These are phyloP conservation scores for Melierax canorus DNA, from an alignment of 2,113 vertebrate genomes.

Conservation along the genomic window DNA sequence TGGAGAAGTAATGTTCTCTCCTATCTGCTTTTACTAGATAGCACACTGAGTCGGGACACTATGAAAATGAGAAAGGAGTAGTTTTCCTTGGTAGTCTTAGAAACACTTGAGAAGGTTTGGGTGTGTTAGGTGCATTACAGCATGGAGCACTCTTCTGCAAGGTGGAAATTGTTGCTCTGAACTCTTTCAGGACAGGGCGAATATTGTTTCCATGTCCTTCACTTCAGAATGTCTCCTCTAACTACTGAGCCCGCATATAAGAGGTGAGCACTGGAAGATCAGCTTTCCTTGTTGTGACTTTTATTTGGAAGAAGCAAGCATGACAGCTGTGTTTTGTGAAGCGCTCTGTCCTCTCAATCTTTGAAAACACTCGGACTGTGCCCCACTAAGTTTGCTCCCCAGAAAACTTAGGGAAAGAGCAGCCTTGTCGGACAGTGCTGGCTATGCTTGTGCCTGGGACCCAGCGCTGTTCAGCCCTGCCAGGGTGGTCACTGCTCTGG, in stretches of 20 bases:
- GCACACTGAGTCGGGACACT: accelerated
- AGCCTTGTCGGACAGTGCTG: neutral
- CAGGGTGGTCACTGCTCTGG: neutral
- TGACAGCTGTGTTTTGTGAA: neutral
- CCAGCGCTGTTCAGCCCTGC: neutral
- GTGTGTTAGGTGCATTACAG: neutral
- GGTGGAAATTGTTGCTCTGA: neutral
- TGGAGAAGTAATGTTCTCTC: neutral
- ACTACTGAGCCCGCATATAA: accelerated
- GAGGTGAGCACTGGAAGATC: neutral
- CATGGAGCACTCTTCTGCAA: neutral
- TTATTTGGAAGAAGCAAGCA: neutral
- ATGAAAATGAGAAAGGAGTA: neutral
- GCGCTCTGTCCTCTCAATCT: neutral
- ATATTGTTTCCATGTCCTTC: neutral
- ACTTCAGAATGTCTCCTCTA: neutral
- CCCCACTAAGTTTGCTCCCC: neutral
- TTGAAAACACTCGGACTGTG: accelerated
- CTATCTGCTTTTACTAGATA: neutral
- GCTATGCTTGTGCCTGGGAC: accelerated
- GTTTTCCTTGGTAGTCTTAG: neutral
- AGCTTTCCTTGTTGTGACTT: neutral
- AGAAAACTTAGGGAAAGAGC: neutral
- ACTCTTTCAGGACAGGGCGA: neutral
- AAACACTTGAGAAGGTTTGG: neutral